A percentile compares a stretch with the other conserved stretches of the same genome.
Conservation (phyloP, 2,113 vertebrate genomes). For the Silurus meridionalis region DNA sequence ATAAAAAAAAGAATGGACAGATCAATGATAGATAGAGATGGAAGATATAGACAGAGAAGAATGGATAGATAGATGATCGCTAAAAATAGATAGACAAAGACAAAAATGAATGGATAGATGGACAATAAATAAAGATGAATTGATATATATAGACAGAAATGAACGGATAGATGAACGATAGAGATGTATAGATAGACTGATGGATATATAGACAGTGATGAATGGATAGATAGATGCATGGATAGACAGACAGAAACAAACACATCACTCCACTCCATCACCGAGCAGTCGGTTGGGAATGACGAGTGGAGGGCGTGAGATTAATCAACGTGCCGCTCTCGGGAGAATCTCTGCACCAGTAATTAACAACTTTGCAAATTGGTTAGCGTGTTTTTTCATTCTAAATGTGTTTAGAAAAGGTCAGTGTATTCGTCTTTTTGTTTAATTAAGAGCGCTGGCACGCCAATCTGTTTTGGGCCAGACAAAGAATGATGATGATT, state of each 20-base stretch:
- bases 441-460: conserved; percentile 46
- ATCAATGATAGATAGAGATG: not conserved
- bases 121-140: not conserved
- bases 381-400: conserved; percentile 41
- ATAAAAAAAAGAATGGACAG: not conserved
- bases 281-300: not conserved
- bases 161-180: not conserved
- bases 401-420: conserved; percentile 54
- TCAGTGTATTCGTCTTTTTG: conserved; percentile 52
- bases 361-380: conserved; percentile 32
- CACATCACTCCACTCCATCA: not conserved
- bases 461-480: conserved; percentile 32
- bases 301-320: not conserved
- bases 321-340: conserved; percentile 2
- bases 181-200: not conserved
- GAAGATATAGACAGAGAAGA: too few species aligned
- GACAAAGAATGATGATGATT: conserved; percentile 19
- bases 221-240: not conserved
- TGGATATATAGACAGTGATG: not conserved
- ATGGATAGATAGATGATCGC: too few species aligned
- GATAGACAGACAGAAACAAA: not conserved
- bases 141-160: not conserved
- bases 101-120: not conserved
- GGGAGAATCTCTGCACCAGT: conserved; percentile 8
- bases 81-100: not conserved